Evolutionary conservation across 2,888 invertebrate genomes (phyloP).

Genomic region (Thymelicus sylvestris): DNA sequence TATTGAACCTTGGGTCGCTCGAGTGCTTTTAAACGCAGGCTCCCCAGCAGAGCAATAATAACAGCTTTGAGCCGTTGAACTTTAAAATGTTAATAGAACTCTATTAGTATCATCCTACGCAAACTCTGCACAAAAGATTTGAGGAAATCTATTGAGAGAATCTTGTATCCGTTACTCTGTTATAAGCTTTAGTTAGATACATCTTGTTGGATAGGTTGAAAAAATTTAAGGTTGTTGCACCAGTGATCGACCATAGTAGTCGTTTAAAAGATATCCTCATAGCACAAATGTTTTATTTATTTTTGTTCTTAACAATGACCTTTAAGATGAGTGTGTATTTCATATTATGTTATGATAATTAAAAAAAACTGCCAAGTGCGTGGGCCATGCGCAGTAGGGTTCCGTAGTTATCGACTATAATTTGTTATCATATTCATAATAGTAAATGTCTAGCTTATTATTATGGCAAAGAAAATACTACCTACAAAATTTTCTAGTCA

Average conservation of each 20-base stretch:
- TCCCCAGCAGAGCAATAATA: slow-evolving; percentile 38
- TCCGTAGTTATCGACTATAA: no score
- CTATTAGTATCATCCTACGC: slow-evolving; percentile 37
- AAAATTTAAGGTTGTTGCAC: not conserved
- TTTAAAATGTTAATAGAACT: slow-evolving; percentile 38
- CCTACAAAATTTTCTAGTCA: no score
- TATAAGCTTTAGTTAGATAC: not conserved
- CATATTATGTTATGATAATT: no score
- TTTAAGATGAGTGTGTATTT: no score
- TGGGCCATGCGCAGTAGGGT: no score
- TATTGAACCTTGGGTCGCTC: slow-evolving; percentile 52
- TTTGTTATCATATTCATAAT: no score
- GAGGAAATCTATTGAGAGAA: slow-evolving; percentile 15
- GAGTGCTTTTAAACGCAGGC: slow-evolving; percentile 59
- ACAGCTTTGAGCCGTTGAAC: slow-evolving; percentile 32
- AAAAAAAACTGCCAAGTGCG: no score
- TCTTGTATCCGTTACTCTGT: slow-evolving; percentile 18
- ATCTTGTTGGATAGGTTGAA: not conserved
- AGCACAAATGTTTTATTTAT: no score
- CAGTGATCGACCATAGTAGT: not conserved
- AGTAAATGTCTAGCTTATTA: no score
- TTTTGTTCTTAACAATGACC: no score
- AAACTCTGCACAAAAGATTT: slow-evolving; percentile 30
- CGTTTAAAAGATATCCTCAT: not conserved
- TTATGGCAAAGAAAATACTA: no score